Evolutionary conservation across 2,797 vertebrate genomes (phyloP).

Genomic region (Anguilla anguilla): DNA sequence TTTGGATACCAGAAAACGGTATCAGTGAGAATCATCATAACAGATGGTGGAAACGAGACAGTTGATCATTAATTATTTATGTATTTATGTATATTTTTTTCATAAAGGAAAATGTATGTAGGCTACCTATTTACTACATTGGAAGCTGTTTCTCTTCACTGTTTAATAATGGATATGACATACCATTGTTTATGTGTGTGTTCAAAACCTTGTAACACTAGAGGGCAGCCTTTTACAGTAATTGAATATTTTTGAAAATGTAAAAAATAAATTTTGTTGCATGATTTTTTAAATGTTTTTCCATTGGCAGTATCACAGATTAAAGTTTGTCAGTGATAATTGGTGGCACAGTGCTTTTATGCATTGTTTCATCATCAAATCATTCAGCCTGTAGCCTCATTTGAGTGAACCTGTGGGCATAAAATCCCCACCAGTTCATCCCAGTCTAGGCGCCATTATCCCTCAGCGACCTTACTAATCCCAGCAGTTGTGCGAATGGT

Average conservation of each 20-base stretch:
- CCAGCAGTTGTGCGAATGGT: not conserved
- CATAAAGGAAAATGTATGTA: not conserved
- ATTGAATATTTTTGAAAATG: not conserved
- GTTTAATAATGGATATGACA: not conserved
- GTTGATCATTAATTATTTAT: not conserved
- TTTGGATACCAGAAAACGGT: not conserved
- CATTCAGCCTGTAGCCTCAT: not conserved
- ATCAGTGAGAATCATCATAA: not conserved
- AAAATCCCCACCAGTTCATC: not conserved
- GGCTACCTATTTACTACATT: not conserved
- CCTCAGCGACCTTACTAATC: not conserved
- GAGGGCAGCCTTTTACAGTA: conserved; percentile 26
- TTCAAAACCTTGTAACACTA: conserved; percentile 1
- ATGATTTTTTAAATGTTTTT: not conserved
- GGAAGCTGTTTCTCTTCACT: not conserved
- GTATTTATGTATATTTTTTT: not conserved
- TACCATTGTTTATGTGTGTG: not conserved
- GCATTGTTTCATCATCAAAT: not conserved
- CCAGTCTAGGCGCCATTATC: not conserved
- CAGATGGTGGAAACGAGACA: not conserved
- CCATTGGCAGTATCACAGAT: not conserved
- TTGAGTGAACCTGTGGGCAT: not conserved
- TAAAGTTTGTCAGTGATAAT: not conserved
- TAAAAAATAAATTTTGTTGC: not conserved
- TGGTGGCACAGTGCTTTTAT: not conserved